Percentiles rank a stretch among this genome's conserved stretches.
Evolutionary conservation across 2,888 invertebrate genomes (phyloP).

Genomic region (Eilema caniola): DNA sequence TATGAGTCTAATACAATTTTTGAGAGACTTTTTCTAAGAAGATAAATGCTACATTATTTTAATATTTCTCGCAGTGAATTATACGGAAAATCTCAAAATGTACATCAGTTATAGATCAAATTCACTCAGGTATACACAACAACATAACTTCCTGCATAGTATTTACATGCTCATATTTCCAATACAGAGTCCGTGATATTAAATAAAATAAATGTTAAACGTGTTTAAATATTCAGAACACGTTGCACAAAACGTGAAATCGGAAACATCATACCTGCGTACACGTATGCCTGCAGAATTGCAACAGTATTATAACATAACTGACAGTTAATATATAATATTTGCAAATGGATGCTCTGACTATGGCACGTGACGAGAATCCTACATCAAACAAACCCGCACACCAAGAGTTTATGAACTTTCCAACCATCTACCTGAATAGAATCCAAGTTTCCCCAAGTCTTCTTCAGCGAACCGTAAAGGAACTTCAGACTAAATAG

Average conservation of each 20-base stretch:
- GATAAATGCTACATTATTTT: too few relatives aligned
- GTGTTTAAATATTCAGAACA: slow-evolving; percentile 13
- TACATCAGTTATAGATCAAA: background rate
- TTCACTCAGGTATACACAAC: background rate
- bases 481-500: background rate
- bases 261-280: slow-evolving; percentile 10
- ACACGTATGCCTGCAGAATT: background rate
- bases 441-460: slow-evolving; percentile 35
- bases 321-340: slow-evolving; percentile 26
- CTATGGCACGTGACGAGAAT: slow-evolving; percentile 38
- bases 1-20: too few relatives aligned
- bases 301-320: slow-evolving; percentile 25
- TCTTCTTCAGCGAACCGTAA: background rate
- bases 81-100: too few relatives aligned
- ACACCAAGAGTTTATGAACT: slow-evolving; percentile 48
- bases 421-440: slow-evolving; percentile 26
- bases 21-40: too few relatives aligned
- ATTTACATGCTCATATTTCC: background rate
- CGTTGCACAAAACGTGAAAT: slow-evolving; percentile 14
- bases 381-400: slow-evolving; percentile 26
- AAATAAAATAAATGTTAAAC: background rate
- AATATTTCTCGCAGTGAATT: too few relatives aligned
- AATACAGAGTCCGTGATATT: background rate
- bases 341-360: slow-evolving; percentile 33
- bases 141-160: background rate